Percentiles rank a stretch among this genome's conserved stretches.
Evolutionary conservation across 2,113 vertebrate species (phyloP).

Genomic region (Dicentrarchus labrax): DNA sequence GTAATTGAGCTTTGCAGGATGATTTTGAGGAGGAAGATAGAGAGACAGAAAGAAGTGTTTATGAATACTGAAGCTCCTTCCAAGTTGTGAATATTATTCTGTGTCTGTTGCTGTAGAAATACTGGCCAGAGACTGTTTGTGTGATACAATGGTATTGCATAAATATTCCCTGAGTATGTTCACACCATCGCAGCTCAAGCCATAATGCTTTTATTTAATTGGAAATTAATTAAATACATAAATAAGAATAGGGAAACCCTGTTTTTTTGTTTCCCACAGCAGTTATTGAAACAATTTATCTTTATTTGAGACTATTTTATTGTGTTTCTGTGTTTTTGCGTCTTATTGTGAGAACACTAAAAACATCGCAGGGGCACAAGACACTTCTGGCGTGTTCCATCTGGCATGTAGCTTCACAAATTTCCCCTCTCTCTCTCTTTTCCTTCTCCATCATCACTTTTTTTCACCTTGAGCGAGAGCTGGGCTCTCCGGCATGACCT

Average conservation of each 20-base stretch:
- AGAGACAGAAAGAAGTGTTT: slow-evolving; percentile 54
- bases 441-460: slow-evolving; percentile 58
- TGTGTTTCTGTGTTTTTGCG: slow-evolving; percentile 5
- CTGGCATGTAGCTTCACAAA: slow-evolving; percentile 56
- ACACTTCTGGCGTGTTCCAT: slow-evolving; percentile 61
- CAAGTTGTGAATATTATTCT: slow-evolving; percentile 70
- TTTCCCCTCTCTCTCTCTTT: slow-evolving; percentile 34
- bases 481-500: slow-evolving; percentile 72
- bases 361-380: slow-evolving; percentile 39
- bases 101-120: slow-evolving; percentile 77
- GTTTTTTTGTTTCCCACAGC: slow-evolving; percentile 33
- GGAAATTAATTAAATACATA: slow-evolving; percentile 79
- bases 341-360: slow-evolving; percentile 42
- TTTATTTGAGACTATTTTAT: slow-evolving; percentile 49
- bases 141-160: slow-evolving; percentile 72
- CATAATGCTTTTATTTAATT: slow-evolving; percentile 75
- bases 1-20: slow-evolving; percentile 60
- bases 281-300: slow-evolving; percentile 67
- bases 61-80: slow-evolving; percentile 71
- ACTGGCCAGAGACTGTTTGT: slow-evolving; percentile 73
- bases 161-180: slow-evolving; percentile 71
- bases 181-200: slow-evolving; percentile 65
- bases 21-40: slow-evolving; percentile 61
- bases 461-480: slow-evolving; percentile 72
- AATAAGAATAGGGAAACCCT: slow-evolving; percentile 59